Conservation (phyloP, 2,888 invertebrate species). For the Chrysolina haemoptera region DNA sequence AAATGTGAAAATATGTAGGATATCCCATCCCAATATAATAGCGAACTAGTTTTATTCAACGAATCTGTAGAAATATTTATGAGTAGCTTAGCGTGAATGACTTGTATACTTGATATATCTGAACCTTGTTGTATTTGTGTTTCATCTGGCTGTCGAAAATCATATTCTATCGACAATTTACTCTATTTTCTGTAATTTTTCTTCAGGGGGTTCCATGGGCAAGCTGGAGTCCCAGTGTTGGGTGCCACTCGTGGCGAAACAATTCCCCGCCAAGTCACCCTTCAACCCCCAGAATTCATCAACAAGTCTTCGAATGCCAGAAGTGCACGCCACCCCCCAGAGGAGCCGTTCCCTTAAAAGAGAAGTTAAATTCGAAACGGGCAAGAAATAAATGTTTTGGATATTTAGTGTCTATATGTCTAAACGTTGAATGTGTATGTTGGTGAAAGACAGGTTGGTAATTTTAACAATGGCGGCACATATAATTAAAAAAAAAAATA, state of each 20-base stretch:
- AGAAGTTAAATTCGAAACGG: slow-evolving; percentile 59
- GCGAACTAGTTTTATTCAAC: too few species aligned
- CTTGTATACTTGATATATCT: too few species aligned
- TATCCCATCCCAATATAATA: too few species aligned
- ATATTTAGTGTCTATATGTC: slow-evolving; percentile 17
- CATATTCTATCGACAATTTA: not conserved
- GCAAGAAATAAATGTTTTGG: slow-evolving; percentile 31
- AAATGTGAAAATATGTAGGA: too few species aligned
- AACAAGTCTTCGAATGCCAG: slow-evolving; percentile 54
- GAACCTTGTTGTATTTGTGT: too few species aligned
- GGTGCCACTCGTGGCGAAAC: slow-evolving; percentile 81
- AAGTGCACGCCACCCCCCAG: slow-evolving; percentile 52
- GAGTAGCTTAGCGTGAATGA: too few species aligned
- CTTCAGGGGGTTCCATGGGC: slow-evolving; percentile 65
- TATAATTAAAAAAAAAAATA: not conserved
- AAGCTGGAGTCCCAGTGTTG: slow-evolving; percentile 75
- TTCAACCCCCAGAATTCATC: slow-evolving; percentile 69
- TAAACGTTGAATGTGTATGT: slow-evolving; percentile 9
- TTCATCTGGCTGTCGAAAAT: too few species aligned
- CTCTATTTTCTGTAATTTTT: not conserved
- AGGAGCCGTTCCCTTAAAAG: slow-evolving; percentile 55
- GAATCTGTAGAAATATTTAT: too few species aligned
- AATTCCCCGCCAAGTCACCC: slow-evolving; percentile 80
- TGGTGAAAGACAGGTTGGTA: slow-evolving; percentile 8
- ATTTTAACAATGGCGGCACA: not conserved